Evolutionary conservation across 2,888 invertebrate species (phyloP).

Genomic region (Altica lythri): DNA sequence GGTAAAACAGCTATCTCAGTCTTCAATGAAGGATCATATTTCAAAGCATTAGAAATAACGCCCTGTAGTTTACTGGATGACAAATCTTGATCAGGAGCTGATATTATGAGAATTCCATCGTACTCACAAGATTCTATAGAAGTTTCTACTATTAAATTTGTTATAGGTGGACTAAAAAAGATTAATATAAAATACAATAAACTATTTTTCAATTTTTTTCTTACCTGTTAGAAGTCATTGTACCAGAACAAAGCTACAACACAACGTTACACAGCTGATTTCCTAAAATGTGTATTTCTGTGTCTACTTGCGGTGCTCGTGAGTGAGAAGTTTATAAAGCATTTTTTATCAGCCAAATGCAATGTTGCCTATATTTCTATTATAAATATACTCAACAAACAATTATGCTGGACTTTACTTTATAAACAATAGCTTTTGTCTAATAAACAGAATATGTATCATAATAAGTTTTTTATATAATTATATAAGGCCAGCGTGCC

Average conservation of each 20-base stretch:
- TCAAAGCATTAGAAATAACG: conserved; percentile 53
- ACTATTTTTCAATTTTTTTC: background rate
- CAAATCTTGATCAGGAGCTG: conserved; percentile 59
- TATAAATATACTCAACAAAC: background rate
- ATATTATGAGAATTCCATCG: conserved; percentile 67
- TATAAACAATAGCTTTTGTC: no score
- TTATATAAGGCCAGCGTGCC: no score
- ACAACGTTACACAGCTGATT: conserved; percentile 21
- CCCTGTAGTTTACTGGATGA: conserved; percentile 59
- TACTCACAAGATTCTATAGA: conserved; percentile 53
- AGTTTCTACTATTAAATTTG: conserved; percentile 35
- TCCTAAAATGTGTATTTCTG: conserved; percentile 29
- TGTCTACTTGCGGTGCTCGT: background rate
- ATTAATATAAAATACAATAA: background rate
- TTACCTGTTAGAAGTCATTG: conserved; percentile 29
- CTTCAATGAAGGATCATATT: conserved; percentile 61
- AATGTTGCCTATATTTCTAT: conserved; percentile 1
- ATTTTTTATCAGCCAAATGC: conserved; percentile 8
- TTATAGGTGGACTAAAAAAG: conserved; percentile 41
- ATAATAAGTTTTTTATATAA: no score
- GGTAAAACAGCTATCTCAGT: conserved; percentile 66
- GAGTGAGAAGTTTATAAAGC: conserved; percentile 20
- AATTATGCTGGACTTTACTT: no score
- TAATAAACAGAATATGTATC: no score
- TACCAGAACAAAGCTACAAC: conserved; percentile 12